A percentile compares a stretch with the other conserved stretches of the same genome.
These are phyloP conservation scores for Eristalinus sepulchralis DNA, from an alignment of 2,888 invertebrate genomes.

Conservation along the genomic window DNA sequence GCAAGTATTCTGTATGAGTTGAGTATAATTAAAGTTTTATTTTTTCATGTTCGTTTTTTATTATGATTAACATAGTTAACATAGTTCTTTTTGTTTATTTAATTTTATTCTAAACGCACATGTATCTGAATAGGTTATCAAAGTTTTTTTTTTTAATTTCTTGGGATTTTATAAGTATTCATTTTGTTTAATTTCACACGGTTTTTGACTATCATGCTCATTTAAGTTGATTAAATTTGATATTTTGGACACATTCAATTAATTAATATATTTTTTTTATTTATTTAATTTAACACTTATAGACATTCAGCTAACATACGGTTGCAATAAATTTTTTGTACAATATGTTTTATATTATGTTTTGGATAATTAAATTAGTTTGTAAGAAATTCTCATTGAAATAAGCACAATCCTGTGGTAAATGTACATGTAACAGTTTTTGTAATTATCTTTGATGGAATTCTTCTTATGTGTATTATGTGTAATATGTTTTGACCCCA, in stretches of 20 bases:
- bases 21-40: not conserved
- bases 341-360: not conserved
- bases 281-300: not conserved
- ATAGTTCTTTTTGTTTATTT: not conserved
- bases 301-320: not conserved
- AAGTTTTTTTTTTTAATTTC: not conserved
- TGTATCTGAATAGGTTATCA: not conserved
- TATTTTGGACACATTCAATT: conserved; percentile 36
- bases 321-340: not conserved
- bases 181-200: conserved; percentile 8
- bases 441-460: conserved; percentile 43
- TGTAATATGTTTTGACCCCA: conserved; percentile 79
- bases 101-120: not conserved
- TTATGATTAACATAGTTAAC: not conserved
- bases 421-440: conserved; percentile 53
- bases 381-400: not conserved
- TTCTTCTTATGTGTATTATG: conserved; percentile 28
- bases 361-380: not conserved
- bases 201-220: conserved; percentile 65
- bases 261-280: conserved; percentile 26
- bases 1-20: not conserved
- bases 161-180: conserved; percentile 1
- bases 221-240: conserved; percentile 13
- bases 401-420: conserved; percentile 51
- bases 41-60: no score